Evolutionary conservation across 2,797 vertebrate genomes (phyloP), one percentile per base, ranked within the genome.

Genomic region (Scyliorhinus canicula): DNA sequence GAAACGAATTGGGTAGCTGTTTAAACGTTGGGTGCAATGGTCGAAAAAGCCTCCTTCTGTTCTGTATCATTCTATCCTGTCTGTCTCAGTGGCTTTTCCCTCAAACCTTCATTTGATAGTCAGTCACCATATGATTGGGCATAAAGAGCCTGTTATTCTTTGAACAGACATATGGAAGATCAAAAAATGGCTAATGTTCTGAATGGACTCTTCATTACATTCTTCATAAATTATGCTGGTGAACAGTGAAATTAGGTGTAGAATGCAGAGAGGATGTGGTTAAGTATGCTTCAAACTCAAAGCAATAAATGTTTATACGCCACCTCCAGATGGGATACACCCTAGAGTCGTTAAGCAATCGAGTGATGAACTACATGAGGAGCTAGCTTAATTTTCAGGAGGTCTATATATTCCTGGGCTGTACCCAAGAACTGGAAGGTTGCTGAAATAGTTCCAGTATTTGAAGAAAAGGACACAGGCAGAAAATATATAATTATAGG

Each of bases 301-400:
- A 91, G 88, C 88, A 91, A 63, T 63, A 91, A 40, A 63, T 91
- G 16, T 91, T 63, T 63, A 91, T 91, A 44, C 11, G 88, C 21
- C n/a, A 91, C 57, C 57, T 91, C n/a, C 88, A 91, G 57, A 91
- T 91, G 88, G n/a, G n/a, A 91, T 63, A 40, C 88, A 91, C 57
- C 35, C 31, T 60, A 0, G 57, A 63, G 88, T 63, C 88, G 63
- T 63, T 91, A 63, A 40, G 88, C 19, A 40, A 63, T 8, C 24
- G 88, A 63, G 7, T 63, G 55, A 91, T 91, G 88, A 91, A 44
- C 63, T 91, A 91, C 57, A 24, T 24, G 55, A 90, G 57, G 57
- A 26, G 50, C n/a, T 40, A 44, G 88, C 63, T 86, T 63, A 9
- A 91, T 63, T 91, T 91, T 40, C 57, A 91, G 50, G 12, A 24